phyloP scores from a whole-genome alignment of 2,888 invertebrate genomes.

The Pandemis heparana region DNA sequence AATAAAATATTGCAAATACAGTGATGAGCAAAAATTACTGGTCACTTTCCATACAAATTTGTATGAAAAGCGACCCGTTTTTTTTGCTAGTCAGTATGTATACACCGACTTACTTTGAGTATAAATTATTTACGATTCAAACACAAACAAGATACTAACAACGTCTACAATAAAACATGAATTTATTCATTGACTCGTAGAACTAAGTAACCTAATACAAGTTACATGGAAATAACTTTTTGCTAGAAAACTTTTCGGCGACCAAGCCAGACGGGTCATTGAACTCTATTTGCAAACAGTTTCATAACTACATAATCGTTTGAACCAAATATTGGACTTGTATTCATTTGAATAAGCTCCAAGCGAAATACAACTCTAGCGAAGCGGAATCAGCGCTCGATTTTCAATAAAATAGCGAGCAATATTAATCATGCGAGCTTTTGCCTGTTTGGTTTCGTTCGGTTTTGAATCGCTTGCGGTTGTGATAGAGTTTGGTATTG shows the following conservation, averaged over 20 bases:
- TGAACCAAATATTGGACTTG: constrained; percentile 32
- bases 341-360: constrained; percentile 18
- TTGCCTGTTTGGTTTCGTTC: too few species aligned
- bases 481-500: constrained; percentile 12
- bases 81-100: too few species aligned
- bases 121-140: constrained; percentile 14
- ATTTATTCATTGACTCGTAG: constrained; percentile 7
- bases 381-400: background rate
- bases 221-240: constrained; percentile 9
- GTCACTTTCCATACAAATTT: too few species aligned
- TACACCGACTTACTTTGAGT: constrained; percentile 1
- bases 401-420: constrained; percentile 3
- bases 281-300: constrained; percentile 31
- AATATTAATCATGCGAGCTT: constrained; percentile 31
- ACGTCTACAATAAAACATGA: constrained; percentile 7
- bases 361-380: constrained; percentile 19
- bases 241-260: constrained; percentile 8
- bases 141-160: constrained; percentile 6
- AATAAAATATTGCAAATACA: too few species aligned
- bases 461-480: constrained; percentile 4
- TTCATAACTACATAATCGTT: constrained; percentile 40
- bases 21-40: too few species aligned
- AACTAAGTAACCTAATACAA: constrained; percentile 16
- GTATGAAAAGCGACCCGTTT: too few species aligned
- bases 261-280: constrained; percentile 24